Conservation (phyloP, 2,113 vertebrate species). For the Ammodytes marinus region DNA sequence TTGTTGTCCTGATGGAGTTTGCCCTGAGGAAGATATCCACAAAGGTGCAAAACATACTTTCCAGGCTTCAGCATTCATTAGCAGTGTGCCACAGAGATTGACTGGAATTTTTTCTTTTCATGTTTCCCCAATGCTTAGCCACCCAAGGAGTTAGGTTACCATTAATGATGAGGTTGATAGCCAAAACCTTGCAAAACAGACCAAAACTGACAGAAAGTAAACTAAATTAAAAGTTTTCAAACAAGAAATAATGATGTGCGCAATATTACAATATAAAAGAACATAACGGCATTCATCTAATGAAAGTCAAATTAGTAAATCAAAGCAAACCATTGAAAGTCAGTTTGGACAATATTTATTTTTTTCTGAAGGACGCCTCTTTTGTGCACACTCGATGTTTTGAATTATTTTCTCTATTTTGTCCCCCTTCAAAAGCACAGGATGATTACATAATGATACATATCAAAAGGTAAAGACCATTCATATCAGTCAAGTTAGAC, state of each 20-base stretch:
- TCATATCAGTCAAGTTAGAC: no score
- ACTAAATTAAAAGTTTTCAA: no score
- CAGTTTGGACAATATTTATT: neutral
- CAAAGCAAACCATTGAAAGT: neutral
- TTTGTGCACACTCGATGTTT: no score
- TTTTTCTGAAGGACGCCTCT: neutral
- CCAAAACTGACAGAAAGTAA: no score
- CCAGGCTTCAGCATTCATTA: neutral
- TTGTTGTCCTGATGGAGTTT: conserved; percentile 4
- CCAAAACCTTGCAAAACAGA: neutral
- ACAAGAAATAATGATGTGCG: no score
- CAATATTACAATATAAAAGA: no score
- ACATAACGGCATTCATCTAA: neutral
- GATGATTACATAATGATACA: neutral
- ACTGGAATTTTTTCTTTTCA: neutral
- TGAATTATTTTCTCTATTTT: no score
- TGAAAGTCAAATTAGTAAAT: no score
- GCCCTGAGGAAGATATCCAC: neutral
- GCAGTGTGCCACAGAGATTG: neutral
- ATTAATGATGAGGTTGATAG: neutral
- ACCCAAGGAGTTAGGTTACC: neutral
- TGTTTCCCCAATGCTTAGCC: neutral
- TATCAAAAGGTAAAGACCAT: neutral
- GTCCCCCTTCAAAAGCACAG: neutral
- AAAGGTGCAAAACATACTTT: neutral